phyloP scores from a whole-genome alignment of 2,113 vertebrate genomes.

The Guaruba guarouba region DNA sequence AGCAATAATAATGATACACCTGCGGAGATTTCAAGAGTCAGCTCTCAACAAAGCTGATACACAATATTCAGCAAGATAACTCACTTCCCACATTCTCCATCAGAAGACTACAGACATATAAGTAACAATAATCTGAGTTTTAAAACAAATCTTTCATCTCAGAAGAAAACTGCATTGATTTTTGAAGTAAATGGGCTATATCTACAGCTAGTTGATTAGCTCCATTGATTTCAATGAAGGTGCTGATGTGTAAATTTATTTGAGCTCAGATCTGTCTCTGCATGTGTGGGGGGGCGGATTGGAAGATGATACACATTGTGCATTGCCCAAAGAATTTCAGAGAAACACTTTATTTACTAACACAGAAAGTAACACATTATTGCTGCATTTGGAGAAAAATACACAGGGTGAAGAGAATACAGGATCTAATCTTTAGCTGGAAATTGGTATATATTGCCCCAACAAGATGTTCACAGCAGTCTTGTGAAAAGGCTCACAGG shows the following conservation, averaged over 20 bases:
- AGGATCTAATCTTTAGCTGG: background rate
- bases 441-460: background rate
- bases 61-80: background rate
- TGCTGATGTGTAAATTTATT: background rate
- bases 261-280: background rate
- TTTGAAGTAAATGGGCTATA: slow-evolving; percentile 6
- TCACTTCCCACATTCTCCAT: background rate
- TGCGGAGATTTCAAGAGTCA: background rate
- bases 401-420: background rate
- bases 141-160: background rate
- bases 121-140: background rate
- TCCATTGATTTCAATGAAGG: background rate
- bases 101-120: background rate
- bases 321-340: background rate
- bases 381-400: background rate
- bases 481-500: background rate
- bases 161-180: slow-evolving; percentile 22
- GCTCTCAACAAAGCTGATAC: background rate
- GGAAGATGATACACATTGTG: background rate
- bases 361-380: background rate
- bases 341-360: background rate
- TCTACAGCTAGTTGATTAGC: background rate
- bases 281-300: background rate
- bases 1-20: background rate
- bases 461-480: background rate